A percentile compares a stretch with the other conserved stretches of the same genome.
phyloP scores from a whole-genome alignment of 2,113 vertebrate species.

The Psittacara wagleri region DNA sequence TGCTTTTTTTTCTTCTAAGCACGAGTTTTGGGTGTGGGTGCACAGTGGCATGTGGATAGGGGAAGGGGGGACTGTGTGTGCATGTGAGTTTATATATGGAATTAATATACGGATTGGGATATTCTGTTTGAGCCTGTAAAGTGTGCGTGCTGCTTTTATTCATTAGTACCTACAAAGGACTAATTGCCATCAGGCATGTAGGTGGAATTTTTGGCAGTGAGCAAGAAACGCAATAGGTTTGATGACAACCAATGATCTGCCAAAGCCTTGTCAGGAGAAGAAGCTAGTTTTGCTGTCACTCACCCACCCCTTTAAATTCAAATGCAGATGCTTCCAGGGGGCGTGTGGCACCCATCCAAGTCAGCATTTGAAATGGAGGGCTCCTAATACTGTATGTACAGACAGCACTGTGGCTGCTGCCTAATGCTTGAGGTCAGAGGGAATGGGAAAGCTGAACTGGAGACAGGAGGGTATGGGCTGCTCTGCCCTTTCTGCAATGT shows the following conservation, averaged over 20 bases:
- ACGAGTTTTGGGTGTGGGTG: slow-evolving; percentile 37
- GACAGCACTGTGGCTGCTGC: slow-evolving; percentile 26
- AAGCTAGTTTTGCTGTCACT: slow-evolving; percentile 78
- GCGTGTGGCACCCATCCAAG: slow-evolving; percentile 68
- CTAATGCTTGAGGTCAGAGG: neutral
- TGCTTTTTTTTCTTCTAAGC: slow-evolving; percentile 25
- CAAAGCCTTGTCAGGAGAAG: slow-evolving; percentile 80
- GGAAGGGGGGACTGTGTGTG: slow-evolving; percentile 13
- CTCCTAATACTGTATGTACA: slow-evolving; percentile 44
- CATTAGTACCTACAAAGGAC: slow-evolving; percentile 81
- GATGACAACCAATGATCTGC: slow-evolving; percentile 82
- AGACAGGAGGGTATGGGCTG: neutral
- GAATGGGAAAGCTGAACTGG: neutral
- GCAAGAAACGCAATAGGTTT: slow-evolving; percentile 79
- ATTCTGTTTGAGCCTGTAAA: slow-evolving; percentile 70
- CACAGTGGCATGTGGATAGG: slow-evolving; percentile 38
- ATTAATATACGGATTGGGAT: slow-evolving; percentile 69
- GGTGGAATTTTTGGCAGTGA: slow-evolving; percentile 82
- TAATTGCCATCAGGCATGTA: slow-evolving; percentile 86
- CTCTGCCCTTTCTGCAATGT: neutral
- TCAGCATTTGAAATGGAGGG: slow-evolving; percentile 60
- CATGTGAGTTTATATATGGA: slow-evolving; percentile 64
- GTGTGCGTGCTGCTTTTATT: slow-evolving; percentile 76
- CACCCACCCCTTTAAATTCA: slow-evolving; percentile 82
- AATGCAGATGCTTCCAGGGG: slow-evolving; percentile 78